A percentile compares a stretch with the other conserved stretches of the same genome.
These are phyloP conservation scores for Taeniopygia guttata DNA, from an alignment of 2,797 vertebrate species.

Conservation along the genomic window DNA sequence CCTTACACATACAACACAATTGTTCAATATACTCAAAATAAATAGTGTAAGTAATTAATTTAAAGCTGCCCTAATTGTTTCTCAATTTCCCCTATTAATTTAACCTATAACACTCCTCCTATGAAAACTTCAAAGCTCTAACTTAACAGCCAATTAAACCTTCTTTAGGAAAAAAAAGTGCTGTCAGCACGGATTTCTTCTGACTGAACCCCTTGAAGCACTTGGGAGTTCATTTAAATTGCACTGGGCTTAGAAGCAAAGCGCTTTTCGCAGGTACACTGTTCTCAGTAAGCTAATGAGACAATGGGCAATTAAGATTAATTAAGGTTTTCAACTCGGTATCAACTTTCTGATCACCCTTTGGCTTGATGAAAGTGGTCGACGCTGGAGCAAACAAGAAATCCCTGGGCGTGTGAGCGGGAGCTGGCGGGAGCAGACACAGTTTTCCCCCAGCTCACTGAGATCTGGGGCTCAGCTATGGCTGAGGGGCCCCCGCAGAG, in stretches of 20 bases:
- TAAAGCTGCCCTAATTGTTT: conserved; percentile 55
- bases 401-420: neutral
- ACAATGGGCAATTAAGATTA: neutral
- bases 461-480: rapidly evolving
- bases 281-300: neutral
- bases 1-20: neutral
- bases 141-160: conserved; percentile 30
- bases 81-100: conserved; percentile 5
- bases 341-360: neutral
- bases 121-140: conserved; percentile 18
- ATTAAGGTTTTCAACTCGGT: neutral
- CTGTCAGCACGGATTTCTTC: neutral
- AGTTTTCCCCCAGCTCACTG: neutral
- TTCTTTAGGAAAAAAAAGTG: neutral
- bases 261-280: neutral
- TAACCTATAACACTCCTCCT: neutral
- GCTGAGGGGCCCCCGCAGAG: neutral
- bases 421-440: neutral
- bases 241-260: neutral
- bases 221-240: neutral
- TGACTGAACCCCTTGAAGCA: neutral
- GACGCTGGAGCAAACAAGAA: rapidly evolving
- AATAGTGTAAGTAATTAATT: conserved; percentile 45
- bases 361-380: neutral
- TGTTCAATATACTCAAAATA: conserved; percentile 38